Evolutionary conservation across 2,888 invertebrate genomes (phyloP).

Genomic region (Oasisia sp.): DNA sequence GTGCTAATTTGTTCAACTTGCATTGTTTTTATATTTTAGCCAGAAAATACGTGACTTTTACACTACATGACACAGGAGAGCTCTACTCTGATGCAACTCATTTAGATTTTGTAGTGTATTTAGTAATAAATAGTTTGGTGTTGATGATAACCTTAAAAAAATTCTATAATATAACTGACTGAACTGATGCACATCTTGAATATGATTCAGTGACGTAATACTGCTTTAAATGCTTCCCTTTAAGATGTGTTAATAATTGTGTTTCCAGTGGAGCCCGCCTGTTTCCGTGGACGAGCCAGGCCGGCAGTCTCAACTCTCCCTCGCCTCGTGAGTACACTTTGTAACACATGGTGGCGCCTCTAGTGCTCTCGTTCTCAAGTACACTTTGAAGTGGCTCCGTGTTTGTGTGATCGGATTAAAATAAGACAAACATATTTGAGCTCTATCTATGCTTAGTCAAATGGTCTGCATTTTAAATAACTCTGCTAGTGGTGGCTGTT

Average conservation of each 20-base stretch:
- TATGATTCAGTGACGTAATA: not conserved
- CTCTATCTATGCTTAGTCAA: not conserved
- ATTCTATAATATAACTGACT: not conserved
- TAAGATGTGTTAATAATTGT: not conserved
- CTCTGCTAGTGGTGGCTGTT: not conserved
- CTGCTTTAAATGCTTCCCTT: not conserved
- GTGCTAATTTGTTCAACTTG: not conserved
- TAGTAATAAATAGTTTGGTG: not conserved
- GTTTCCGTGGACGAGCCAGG: not conserved
- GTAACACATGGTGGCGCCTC: not conserved
- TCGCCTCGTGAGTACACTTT: slow-evolving; percentile 10
- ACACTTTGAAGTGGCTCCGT: not conserved
- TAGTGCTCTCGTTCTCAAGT: no score
- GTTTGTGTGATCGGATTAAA: not conserved
- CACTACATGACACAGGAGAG: not conserved
- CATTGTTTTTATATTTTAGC: no score
- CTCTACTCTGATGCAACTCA: not conserved
- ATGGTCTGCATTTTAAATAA: not conserved
- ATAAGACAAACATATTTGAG: not conserved
- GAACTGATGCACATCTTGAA: not conserved
- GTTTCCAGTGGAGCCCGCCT: not conserved
- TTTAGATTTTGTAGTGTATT: not conserved
- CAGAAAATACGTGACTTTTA: not conserved
- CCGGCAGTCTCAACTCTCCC: not conserved
- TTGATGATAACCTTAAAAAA: not conserved